Conservation (phyloP, 2,888 invertebrate genomes). For the Pachydiplax longipennis region DNA sequence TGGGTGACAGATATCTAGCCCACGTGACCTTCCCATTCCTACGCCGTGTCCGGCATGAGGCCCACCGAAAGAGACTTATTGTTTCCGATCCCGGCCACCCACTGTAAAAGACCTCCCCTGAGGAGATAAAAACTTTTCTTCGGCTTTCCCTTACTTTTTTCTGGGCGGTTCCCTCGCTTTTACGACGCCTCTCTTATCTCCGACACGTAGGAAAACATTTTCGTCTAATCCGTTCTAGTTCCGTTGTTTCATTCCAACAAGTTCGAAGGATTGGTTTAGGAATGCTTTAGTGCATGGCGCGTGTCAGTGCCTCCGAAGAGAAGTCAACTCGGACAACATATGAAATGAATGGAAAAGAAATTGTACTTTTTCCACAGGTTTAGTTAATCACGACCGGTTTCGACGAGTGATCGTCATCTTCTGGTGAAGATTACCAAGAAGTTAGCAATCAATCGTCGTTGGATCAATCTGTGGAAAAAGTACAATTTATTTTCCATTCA, state of each 20-base stretch:
- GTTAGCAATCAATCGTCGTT: too few relatives aligned
- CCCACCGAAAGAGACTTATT: not conserved
- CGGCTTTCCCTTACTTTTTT: not conserved
- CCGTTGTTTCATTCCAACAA: not conserved
- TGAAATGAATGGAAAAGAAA: too few relatives aligned
- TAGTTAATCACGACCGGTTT: too few relatives aligned
- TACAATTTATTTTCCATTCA: too few relatives aligned
- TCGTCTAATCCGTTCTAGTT: not conserved
- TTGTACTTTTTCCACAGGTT: too few relatives aligned
- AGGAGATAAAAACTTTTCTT: not conserved
- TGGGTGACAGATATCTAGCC: not conserved
- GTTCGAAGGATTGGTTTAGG: too few relatives aligned
- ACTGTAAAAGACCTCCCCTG: not conserved
- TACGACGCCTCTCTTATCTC: not conserved
- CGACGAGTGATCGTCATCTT: too few relatives aligned
- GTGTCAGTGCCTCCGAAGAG: too few relatives aligned
- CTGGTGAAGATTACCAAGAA: too few relatives aligned
- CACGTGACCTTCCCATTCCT: not conserved
- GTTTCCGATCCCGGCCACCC: not conserved
- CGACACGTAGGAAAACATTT: not conserved
- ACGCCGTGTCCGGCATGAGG: not conserved
- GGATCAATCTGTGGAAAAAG: too few relatives aligned
- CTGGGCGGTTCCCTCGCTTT: not conserved
- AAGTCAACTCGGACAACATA: too few relatives aligned
- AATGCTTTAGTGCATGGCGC: too few relatives aligned